These are phyloP conservation scores for Chrysodeixis includens DNA, from an alignment of 2,888 invertebrate species.

Conservation along the genomic window DNA sequence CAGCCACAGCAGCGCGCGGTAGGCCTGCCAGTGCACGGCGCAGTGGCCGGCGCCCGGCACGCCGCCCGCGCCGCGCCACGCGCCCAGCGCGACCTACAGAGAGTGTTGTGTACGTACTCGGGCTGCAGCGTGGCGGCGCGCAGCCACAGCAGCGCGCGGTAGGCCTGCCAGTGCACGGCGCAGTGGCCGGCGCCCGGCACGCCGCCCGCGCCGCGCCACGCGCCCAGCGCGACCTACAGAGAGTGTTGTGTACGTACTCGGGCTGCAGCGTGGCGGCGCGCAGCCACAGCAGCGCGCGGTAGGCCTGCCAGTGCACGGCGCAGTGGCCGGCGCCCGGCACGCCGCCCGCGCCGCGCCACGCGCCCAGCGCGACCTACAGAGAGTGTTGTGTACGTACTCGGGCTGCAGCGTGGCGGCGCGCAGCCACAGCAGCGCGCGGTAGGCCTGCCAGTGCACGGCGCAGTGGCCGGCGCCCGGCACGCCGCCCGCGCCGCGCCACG, in stretches of 20 bases:
- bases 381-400: constrained; percentile 76
- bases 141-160: constrained; percentile 94
- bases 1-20: constrained; percentile 94
- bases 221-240: constrained; percentile 80
- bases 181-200: constrained; percentile 90
- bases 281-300: constrained; percentile 94
- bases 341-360: constrained; percentile 81
- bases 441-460: constrained; percentile 94
- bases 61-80: constrained; percentile 84
- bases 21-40: constrained; percentile 93
- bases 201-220: constrained; percentile 81
- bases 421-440: constrained; percentile 94
- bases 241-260: constrained; percentile 76
- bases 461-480: constrained; percentile 90
- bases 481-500: constrained; percentile 81
- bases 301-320: constrained; percentile 94
- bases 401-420: constrained; percentile 90
- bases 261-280: constrained; percentile 90
- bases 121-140: constrained; percentile 90
- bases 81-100: too few species aligned
- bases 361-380: constrained; percentile 80
- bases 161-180: constrained; percentile 94
- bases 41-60: constrained; percentile 90
- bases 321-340: constrained; percentile 90
- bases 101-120: constrained; percentile 76